phyloP scores from a whole-genome alignment of 2,888 invertebrate genomes.

The Alloscopus bannaensis region DNA sequence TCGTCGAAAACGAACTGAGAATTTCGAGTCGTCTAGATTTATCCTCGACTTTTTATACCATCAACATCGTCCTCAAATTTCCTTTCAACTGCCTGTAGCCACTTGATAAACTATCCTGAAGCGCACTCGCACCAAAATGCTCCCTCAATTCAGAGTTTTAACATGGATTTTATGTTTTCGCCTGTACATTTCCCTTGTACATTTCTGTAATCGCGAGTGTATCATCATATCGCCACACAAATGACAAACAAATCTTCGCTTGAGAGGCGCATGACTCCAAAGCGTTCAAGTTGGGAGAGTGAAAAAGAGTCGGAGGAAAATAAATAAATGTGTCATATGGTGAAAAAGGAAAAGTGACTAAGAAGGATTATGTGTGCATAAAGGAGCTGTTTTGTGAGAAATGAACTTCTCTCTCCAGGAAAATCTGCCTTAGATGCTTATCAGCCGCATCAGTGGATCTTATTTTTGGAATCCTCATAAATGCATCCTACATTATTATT shows the following conservation, averaged over 20 bases:
- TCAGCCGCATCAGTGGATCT: slow-evolving; percentile 16
- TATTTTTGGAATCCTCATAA: too few species aligned
- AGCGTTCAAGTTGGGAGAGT: too few species aligned
- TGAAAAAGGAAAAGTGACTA: too few species aligned
- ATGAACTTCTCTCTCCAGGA: slow-evolving; percentile 3
- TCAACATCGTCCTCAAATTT: background rate
- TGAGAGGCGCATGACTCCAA: too few species aligned
- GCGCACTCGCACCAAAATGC: background rate
- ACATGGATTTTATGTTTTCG: too few species aligned
- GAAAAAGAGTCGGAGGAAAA: background rate
- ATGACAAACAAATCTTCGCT: too few species aligned
- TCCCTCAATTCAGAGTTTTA: background rate
- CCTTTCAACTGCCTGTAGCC: background rate
- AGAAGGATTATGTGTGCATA: background rate
- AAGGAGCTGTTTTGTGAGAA: slow-evolving; percentile 17
- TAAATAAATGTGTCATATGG: background rate
- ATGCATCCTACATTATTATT: too few species aligned
- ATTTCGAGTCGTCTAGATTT: slow-evolving; percentile 1
- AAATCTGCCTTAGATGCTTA: slow-evolving; percentile 43
- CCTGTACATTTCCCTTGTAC: too few species aligned
- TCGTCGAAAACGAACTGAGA: too few species aligned
- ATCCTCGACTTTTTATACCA: background rate
- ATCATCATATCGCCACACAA: too few species aligned
- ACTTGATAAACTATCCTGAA: slow-evolving; percentile 18
- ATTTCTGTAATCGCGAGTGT: too few species aligned